Base-by-base conservation (phyloP, 2,113 vertebrate species). In the Rhombomys opimus region DNA sequence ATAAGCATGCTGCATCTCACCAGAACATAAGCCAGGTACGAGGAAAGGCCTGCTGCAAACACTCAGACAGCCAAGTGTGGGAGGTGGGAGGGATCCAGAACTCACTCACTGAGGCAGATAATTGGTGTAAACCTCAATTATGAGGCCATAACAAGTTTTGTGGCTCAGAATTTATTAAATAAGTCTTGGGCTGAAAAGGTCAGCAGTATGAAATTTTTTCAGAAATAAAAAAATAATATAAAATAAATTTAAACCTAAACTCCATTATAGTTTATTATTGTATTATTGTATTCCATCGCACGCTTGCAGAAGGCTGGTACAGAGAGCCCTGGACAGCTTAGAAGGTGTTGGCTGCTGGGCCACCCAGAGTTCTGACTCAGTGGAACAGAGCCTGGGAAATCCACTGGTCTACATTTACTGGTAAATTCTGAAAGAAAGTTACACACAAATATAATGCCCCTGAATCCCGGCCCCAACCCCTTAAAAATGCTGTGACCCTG, bases 151-250 rank as follows among this genome's bases (percentile, higher is more conserved):
- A 41, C 63, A 85, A 92, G 52, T 50, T 88, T 77, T 65, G 18
- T 57, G 65, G 35, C 91, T 95, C 59, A 65, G 59, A 88, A 95
- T 76, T 61, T 72, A 80, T 80, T 88, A 70, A 91, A 84, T 90
- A 93, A 84, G 23, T 87, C 13, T 94, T 32, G n/a, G 22, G 20
- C 7, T 92, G 32, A 87, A 87, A 1, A 90, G 41, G 17, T 90
- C 80, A 76, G 41, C 57, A 75, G 63, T 80, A 70, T 27, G 35
- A 54, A 85, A 97, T 54, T 7, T 81, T 95, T 59, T 81, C 81
- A 96, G 81, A 86, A 95, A 93, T 93, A n/a, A 89, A 92, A 92
- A 93, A 25, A 17, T 9, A 75, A 92, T 54, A 15, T 50, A 65
- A 85, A 94, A 38, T 80, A 84, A 78, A 59, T 38, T 54, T 63